Evolutionary conservation across 2,113 vertebrate genomes (phyloP).

Genomic region (Stigmatopora argus): DNA sequence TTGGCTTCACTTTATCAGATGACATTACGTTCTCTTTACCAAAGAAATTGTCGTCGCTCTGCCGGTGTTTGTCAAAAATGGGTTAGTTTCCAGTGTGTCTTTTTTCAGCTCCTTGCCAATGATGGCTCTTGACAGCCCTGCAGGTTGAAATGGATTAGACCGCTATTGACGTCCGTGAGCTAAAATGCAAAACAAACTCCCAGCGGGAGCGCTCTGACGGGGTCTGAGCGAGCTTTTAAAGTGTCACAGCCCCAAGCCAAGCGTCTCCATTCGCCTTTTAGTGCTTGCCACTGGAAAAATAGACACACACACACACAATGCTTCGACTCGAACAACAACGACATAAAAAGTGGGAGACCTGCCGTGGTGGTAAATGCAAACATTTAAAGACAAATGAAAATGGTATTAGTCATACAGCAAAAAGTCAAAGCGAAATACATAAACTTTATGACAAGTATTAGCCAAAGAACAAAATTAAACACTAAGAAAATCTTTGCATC

Average conservation of each 20-base stretch:
- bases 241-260: conserved; percentile 34
- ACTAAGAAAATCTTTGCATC: too few relatives aligned
- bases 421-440: too few relatives aligned
- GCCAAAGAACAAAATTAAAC: too few relatives aligned
- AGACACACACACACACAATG: conserved; percentile 17
- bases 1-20: too few relatives aligned
- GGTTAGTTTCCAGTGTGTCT: conserved; percentile 5
- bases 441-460: too few relatives aligned
- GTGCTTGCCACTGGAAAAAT: conserved; percentile 41
- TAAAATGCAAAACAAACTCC: neutral
- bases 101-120: neutral
- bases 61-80: neutral
- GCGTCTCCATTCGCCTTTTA: conserved; percentile 30
- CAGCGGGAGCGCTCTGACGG: neutral
- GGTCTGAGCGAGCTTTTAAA: conserved; percentile 34
- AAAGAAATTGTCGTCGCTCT: neutral
- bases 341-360: neutral
- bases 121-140: too few relatives aligned
- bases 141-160: too few relatives aligned
- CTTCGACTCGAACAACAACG: conserved; percentile 20
- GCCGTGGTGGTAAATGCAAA: neutral
- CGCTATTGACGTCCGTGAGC: neutral
- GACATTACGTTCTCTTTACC: conserved; percentile 9
- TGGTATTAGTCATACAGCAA: too few relatives aligned
- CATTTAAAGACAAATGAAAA: neutral